Evolutionary conservation across 2,797 vertebrate genomes (phyloP), one percentile per base, ranked within the genome.

Genomic region (Enteromius trimaculatus): DNA sequence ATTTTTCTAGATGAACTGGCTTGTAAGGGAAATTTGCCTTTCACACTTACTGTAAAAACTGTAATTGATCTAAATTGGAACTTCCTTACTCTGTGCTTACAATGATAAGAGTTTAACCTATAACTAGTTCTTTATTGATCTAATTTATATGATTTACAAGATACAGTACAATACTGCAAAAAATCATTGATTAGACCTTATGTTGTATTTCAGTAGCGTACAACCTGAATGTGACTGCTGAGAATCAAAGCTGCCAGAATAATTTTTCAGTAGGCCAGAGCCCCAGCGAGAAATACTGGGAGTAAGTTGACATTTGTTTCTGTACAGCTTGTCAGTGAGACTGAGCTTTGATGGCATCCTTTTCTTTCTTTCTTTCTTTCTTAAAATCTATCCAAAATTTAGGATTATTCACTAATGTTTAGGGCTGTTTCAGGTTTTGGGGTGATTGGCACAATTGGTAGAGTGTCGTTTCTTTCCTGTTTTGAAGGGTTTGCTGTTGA

Each of bases 231-330:
- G 90, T 93, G 44, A 1, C 31, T 0, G 68, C 16, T 82, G 89
- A 91, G 29, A 97, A 96, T 87, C 83, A 81, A 53, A 96, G 94
- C 0, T 97, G 96, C 86, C 47, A 90, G 17, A 89, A 90, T 7
- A 89, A 89, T 21, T 87, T 89, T 66, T 31, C 87, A 2, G 74
- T 92, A 17, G 89, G 92, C 51, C 95, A 97, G 89, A 96, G 95
- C 89, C 95, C 95, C n/a, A 99, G 94, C 78, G 97, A 98, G 80
- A 95, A 95, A 65, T 99, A 97, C 90, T 99, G 97, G 97, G 95
- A 99, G 98, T 99, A 94, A 96, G 98, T 93, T 79, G 3, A 39
- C 17, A 21, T 80, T 31, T 29, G 6, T 76, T 23, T 76, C 17
- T 78, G 16, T 44, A 9, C 19, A 39, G 6, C n/a, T 8, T 58